Evolutionary conservation across 2,888 invertebrate genomes (phyloP).

Genomic region (Norana najaformis): DNA sequence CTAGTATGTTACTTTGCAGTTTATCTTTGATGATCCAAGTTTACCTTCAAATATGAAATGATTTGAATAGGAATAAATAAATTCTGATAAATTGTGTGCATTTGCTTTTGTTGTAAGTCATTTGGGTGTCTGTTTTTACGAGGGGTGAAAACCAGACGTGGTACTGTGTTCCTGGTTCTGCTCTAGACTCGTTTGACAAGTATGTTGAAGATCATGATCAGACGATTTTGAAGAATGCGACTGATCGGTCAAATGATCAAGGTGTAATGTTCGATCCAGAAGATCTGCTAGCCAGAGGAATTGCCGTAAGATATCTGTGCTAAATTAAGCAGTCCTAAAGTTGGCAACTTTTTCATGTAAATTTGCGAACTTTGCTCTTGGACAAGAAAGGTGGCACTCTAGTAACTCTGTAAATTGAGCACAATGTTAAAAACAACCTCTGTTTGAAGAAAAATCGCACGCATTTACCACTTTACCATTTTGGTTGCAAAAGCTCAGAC

Average conservation of each 20-base stretch:
- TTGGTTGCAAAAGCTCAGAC: too few species aligned
- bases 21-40: too few species aligned
- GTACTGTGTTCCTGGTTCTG: conserved; percentile 93
- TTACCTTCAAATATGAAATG: too few species aligned
- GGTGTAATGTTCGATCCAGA: conserved; percentile 99
- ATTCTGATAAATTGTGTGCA: background rate
- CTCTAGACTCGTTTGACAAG: conserved; percentile 89
- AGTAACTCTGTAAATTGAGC: too few species aligned
- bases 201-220: conserved; percentile 93
- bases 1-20: too few species aligned
- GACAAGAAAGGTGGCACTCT: background rate
- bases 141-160: conserved; percentile 95
- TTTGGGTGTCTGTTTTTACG: conserved; percentile 30
- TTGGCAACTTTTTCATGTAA: too few species aligned
- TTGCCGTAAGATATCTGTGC: conserved; percentile 55
- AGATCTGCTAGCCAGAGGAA: conserved; percentile 80
- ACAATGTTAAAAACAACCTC: too few species aligned
- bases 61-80: background rate
- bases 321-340: background rate
- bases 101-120: background rate
- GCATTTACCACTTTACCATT: too few species aligned
- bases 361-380: background rate
- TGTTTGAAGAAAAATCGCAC: too few species aligned
- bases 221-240: conserved; percentile 65
- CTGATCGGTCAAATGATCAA: conserved; percentile 73